Percentiles rank a stretch among this genome's conserved stretches.
Conservation (phyloP, 2,113 vertebrate genomes). For the Chionis minor region DNA sequence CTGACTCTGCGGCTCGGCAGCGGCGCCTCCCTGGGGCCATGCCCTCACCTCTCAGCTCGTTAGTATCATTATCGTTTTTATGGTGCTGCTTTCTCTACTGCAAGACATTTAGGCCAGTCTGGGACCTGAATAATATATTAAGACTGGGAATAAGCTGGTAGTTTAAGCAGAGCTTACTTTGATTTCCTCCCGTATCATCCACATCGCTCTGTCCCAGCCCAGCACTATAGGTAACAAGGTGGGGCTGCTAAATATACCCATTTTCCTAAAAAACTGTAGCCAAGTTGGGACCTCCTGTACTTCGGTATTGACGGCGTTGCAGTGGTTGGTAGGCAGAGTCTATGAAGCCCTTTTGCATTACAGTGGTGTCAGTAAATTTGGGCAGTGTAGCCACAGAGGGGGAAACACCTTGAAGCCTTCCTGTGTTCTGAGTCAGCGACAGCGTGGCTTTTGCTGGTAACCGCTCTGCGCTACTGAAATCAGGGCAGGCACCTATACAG, state of each 20-base stretch:
- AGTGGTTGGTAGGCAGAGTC: background rate
- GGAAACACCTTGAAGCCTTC: background rate
- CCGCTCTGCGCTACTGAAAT: background rate
- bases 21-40: background rate
- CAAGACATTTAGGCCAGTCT: background rate
- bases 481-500: background rate
- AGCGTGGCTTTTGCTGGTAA: background rate
- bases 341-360: background rate
- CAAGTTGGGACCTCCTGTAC: background rate
- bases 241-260: background rate
- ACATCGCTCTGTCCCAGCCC: background rate
- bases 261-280: background rate
- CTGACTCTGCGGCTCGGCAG: background rate
- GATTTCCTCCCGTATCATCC: background rate
- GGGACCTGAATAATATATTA: constrained; percentile 21
- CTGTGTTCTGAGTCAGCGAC: background rate
- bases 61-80: background rate
- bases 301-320: background rate
- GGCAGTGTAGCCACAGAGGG: background rate
- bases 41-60: background rate
- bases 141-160: constrained; percentile 25
- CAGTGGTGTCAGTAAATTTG: background rate
- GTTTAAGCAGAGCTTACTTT: background rate
- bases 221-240: background rate
- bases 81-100: constrained; percentile 2